Evolutionary conservation across 2,113 vertebrate genomes (phyloP), one percentile per base, ranked within the genome.

Genomic region (Cinclus mexicanus): DNA sequence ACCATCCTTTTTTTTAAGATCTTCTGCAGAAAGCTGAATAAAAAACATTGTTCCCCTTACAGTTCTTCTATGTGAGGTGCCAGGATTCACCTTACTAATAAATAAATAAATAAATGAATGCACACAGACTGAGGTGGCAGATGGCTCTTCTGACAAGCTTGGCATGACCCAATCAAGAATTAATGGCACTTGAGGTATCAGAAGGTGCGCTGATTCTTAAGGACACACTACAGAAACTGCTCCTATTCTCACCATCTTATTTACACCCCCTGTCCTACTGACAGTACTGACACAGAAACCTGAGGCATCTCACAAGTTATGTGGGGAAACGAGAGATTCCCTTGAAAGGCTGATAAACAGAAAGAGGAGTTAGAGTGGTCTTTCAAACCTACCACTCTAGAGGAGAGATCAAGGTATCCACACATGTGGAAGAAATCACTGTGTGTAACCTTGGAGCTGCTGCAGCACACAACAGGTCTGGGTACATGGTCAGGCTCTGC

Each of bases 21-120:
- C 24, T 35, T 69, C 59, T 41, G 46, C 50, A 50, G 46, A 10
- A 89, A 82, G 42, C 25, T 41, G 19, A 61, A 44, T 29, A 41
- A 68, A 79, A 92, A 71, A 17, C 0, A 1, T 7, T 0, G 0
- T 20, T 83, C 31, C 11, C 33, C 16, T 46, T 29, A 52, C 8
- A 35, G 29, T 12, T 75, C 35, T 77, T 81, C 29, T 19, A 39
- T 4, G 33, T 11, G 35, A 84, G 47, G 53, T 9, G 7, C 5
- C 0, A 0, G n/a, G 35, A 89, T 70, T 55, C 64, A 82, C 33
- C 49, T 91, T 35, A 57, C 24, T 61, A 92, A 69, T 42, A 67
- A 89, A 93, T 70, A 91, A 89, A 93, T 70, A 91, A 75, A 79
- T 57, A n/a, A 52, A 15, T 65, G 81, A 53, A 74, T 8, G 80